phyloP scores from a whole-genome alignment of 2,888 invertebrate genomes.

The Chorisops tibialis region DNA sequence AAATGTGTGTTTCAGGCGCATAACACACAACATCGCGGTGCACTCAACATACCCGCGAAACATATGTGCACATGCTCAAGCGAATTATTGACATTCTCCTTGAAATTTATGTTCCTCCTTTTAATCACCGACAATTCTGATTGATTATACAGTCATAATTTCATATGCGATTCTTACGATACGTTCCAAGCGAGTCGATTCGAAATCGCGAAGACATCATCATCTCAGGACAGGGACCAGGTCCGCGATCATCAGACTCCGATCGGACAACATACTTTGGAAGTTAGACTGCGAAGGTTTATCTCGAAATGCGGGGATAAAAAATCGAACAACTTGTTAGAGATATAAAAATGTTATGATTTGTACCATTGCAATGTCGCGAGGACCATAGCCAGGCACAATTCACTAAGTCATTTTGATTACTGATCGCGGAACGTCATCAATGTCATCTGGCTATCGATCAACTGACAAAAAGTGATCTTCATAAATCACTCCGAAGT shows the following conservation, averaged over 20 bases:
- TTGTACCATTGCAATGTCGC: constrained; percentile 13
- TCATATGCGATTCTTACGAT: constrained; percentile 36
- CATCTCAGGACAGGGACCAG: not conserved
- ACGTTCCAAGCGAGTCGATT: not conserved
- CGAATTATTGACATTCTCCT: constrained; percentile 27
- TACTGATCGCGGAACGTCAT: constrained; percentile 21
- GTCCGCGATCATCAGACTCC: not conserved
- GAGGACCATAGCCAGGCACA: constrained; percentile 16
- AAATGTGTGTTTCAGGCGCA: constrained; percentile 8
- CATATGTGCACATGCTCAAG: constrained; percentile 31
- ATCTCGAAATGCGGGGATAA: too few relatives aligned
- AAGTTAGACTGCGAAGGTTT: too few relatives aligned
- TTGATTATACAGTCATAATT: constrained; percentile 41
- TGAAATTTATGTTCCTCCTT: constrained; percentile 38
- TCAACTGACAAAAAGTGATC: constrained; percentile 23
- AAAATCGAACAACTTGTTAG: too few relatives aligned
- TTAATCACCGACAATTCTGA: constrained; percentile 40
- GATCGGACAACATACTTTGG: not conserved
- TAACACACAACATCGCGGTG: constrained; percentile 24
- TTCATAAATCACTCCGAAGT: constrained; percentile 16
- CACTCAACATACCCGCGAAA: constrained; percentile 1
- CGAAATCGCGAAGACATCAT: not conserved
- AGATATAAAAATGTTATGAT: constrained; percentile 12
- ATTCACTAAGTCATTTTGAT: constrained; percentile 19
- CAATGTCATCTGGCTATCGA: constrained; percentile 16